phyloP scores from a whole-genome alignment of 2,113 vertebrate genomes.

The Calidris pugnax region DNA sequence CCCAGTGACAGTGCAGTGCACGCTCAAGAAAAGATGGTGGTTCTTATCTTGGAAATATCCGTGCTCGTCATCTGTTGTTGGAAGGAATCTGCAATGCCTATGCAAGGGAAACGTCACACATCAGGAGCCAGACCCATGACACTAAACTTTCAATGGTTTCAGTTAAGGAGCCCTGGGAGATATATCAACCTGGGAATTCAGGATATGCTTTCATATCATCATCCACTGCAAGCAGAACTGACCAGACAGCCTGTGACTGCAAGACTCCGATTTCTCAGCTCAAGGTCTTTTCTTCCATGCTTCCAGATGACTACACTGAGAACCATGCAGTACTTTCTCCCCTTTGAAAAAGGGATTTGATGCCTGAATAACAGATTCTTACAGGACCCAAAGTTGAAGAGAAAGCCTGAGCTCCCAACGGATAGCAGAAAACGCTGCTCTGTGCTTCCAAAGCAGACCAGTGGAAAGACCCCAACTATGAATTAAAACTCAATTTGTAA shows the following conservation, averaged over 20 bases:
- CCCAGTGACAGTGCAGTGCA: accelerated
- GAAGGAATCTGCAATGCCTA: background rate
- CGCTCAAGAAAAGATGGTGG: background rate
- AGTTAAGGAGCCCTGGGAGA: background rate
- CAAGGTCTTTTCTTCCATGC: background rate
- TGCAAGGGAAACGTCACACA: background rate
- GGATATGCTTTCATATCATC: background rate
- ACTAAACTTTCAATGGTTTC: background rate
- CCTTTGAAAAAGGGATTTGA: background rate
- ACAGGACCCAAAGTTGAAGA: background rate
- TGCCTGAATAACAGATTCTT: background rate
- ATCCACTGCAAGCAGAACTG: background rate
- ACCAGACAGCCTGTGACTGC: background rate
- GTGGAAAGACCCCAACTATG: background rate
- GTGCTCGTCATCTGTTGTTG: background rate
- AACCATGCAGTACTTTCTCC: background rate
- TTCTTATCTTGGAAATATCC: background rate
- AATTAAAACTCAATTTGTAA: background rate
- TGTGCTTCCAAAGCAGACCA: background rate
- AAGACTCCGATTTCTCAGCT: background rate
- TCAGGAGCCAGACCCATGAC: background rate
- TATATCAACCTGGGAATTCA: background rate
- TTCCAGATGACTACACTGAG: background rate
- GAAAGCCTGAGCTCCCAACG: background rate
- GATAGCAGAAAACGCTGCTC: background rate